Evolutionary conservation across 2,888 invertebrate genomes (phyloP).

Genomic region (Muscina levida): DNA sequence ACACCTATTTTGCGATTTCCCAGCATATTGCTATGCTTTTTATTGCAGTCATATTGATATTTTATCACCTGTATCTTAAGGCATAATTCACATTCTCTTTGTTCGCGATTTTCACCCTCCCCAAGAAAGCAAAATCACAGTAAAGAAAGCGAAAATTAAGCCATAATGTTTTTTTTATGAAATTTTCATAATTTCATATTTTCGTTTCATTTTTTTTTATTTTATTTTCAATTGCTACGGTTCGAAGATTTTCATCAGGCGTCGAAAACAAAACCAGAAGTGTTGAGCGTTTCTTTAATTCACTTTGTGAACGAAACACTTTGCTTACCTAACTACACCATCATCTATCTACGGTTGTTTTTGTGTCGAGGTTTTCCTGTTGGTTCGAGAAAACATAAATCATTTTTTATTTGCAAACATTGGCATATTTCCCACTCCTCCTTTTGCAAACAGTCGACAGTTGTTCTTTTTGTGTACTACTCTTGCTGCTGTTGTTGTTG

Average conservation of each 20-base stretch:
- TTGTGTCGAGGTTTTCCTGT: constrained; percentile 15
- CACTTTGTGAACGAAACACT: constrained; percentile 30
- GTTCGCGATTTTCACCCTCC: neutral
- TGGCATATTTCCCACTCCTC: constrained; percentile 45
- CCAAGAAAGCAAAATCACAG: constrained; percentile 52
- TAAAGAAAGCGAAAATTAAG: constrained; percentile 54
- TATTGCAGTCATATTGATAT: constrained; percentile 58
- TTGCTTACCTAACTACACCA: too few relatives aligned
- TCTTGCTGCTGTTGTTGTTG: constrained; percentile 8
- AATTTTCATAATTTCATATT: constrained; percentile 38
- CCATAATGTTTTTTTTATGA: constrained; percentile 54
- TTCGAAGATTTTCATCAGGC: constrained; percentile 25
- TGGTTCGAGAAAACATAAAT: constrained; percentile 59
- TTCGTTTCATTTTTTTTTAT: neutral
- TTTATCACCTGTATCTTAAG: constrained; percentile 57
- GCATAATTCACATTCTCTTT: neutral
- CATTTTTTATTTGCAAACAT: constrained; percentile 65
- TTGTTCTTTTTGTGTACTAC: too few relatives aligned
- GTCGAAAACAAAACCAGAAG: constrained; percentile 39
- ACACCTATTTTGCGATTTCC: too few relatives aligned
- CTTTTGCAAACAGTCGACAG: too few relatives aligned
- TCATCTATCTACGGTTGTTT: neutral
- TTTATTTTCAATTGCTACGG: constrained; percentile 7
- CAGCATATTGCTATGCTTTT: constrained; percentile 51
- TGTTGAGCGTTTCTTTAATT: constrained; percentile 44